Conservation (phyloP, 2,888 invertebrate genomes). For the Cybosia mesomella region DNA sequence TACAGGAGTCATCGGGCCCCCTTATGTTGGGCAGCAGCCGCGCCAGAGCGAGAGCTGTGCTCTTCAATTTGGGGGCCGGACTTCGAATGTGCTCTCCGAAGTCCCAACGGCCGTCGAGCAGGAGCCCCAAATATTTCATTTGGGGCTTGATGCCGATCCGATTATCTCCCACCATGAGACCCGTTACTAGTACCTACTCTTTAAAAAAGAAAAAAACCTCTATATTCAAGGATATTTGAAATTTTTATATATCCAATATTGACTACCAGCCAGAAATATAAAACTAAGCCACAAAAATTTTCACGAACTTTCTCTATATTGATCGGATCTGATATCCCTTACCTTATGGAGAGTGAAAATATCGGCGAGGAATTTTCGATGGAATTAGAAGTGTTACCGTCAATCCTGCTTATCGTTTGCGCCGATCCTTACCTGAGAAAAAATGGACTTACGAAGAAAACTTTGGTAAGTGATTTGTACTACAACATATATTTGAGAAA, state of each 20-base stretch:
- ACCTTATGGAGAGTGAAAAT: conserved; percentile 44
- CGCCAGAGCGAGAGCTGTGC: too few species aligned
- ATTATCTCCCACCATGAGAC: too few species aligned
- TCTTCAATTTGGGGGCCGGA: too few species aligned
- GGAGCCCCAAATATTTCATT: too few species aligned
- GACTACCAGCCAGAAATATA: background rate
- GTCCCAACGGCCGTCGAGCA: too few species aligned
- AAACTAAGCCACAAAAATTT: conserved; percentile 14
- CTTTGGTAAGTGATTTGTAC: conserved; percentile 46
- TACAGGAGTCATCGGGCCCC: too few species aligned
- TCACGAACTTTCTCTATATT: conserved; percentile 22
- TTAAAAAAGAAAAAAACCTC: too few species aligned
- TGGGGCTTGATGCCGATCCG: too few species aligned
- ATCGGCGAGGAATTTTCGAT: conserved; percentile 46
- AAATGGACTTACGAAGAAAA: conserved; percentile 41
- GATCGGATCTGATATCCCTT: conserved; percentile 35
- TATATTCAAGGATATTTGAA: too few species aligned
- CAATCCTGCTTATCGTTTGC: conserved; percentile 48
- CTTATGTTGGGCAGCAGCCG: too few species aligned
- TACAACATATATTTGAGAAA: conserved; percentile 12
- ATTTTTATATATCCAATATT: background rate
- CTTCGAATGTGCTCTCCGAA: too few species aligned
- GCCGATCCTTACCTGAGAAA: conserved; percentile 40
- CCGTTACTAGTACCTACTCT: too few species aligned
- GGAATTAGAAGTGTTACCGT: conserved; percentile 55